These are phyloP conservation scores for Drosophila watanabei DNA, from an alignment of 1,140 invertebrate species.

Conservation along the genomic window DNA sequence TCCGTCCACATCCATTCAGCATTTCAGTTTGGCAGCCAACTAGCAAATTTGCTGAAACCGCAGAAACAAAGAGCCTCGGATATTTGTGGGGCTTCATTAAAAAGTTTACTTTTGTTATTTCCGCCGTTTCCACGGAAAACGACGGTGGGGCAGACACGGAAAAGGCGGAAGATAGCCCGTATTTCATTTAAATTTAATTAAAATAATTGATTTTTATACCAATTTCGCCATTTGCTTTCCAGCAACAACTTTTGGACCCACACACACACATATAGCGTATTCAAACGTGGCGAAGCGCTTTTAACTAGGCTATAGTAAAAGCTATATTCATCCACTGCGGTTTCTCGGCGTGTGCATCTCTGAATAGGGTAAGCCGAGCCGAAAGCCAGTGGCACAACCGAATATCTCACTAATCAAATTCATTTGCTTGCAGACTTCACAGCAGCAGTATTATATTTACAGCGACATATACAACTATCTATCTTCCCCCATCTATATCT, in stretches of 20 bases:
- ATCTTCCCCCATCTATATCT: conserved; percentile 13
- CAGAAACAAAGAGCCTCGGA: conserved; percentile 35
- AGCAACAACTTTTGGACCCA: conserved; percentile 62
- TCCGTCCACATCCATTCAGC: background rate
- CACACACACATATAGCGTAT: conserved; percentile 44
- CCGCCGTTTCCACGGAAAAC: conserved; percentile 13
- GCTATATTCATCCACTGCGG: conserved; percentile 25
- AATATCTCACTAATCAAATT: background rate
- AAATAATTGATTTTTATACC: conserved; percentile 78
- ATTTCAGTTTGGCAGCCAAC: conserved; percentile 11
- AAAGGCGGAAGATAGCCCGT: conserved; percentile 24
- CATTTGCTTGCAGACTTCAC: conserved; percentile 52
- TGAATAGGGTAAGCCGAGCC: conserved; percentile 37
- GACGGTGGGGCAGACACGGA: background rate
- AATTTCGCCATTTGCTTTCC: conserved; percentile 45
- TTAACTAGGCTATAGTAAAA: conserved; percentile 63
- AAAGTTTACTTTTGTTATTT: conserved; percentile 24
- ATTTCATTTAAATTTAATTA: conserved; percentile 78
- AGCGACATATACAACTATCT: conserved; percentile 28
- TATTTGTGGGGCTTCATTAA: conserved; percentile 46
- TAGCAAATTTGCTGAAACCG: conserved; percentile 40
- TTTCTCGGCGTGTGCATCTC: conserved; percentile 36
- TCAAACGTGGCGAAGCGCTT: conserved; percentile 49
- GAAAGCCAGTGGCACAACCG: background rate
- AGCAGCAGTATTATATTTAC: conserved; percentile 72